These are phyloP conservation scores for Ciconia stormi DNA, from an alignment of 2,113 vertebrate genomes.

Conservation along the genomic window DNA sequence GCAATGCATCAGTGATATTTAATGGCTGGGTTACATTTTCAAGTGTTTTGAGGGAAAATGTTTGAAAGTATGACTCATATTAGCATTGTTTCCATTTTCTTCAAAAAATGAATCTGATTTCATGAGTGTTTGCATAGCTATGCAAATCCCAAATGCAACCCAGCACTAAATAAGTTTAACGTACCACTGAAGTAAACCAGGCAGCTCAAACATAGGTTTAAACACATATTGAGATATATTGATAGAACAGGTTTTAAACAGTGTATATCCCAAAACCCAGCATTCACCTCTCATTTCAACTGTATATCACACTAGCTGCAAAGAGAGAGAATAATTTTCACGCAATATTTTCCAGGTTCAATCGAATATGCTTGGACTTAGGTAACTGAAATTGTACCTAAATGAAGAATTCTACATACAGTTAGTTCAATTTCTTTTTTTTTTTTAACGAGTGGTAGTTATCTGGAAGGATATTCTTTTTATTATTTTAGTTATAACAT, in stretches of 20 bases:
- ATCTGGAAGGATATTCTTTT: background rate
- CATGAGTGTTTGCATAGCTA: background rate
- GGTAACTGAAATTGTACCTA: background rate
- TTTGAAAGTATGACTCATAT: background rate
- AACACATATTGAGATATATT: background rate
- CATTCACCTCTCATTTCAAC: background rate
- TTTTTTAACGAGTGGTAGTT: background rate
- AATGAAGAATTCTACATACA: background rate
- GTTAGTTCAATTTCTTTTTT: background rate
- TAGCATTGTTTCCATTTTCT: background rate
- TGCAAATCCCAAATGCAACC: background rate
- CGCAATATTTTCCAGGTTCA: background rate
- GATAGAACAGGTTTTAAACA: background rate
- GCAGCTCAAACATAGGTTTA: background rate
- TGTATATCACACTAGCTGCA: background rate
- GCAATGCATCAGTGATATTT: background rate
- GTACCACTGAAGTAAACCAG: background rate
- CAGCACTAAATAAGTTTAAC: background rate
- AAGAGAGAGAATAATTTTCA: background rate
- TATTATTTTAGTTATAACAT: background rate
- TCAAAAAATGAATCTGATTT: background rate
- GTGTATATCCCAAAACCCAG: rapidly evolving
- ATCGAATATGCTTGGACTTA: background rate
- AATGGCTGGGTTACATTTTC: background rate
- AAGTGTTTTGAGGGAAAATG: background rate